Percentiles rank a stretch among this genome's conserved stretches.
Evolutionary conservation across 2,888 invertebrate species (phyloP).

Genomic region (Zelleria hepariella): DNA sequence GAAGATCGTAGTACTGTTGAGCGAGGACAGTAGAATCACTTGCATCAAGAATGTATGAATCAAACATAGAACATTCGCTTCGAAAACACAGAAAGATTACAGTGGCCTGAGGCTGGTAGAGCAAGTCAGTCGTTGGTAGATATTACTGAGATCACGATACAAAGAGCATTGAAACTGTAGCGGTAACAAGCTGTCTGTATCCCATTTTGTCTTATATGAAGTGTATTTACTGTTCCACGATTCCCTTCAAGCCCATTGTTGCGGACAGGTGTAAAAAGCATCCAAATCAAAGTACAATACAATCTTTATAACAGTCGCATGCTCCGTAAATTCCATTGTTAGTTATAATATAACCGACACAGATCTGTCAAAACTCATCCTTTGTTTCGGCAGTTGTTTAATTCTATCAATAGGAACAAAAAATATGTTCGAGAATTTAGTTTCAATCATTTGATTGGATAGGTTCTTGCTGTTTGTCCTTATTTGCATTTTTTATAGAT

Average conservation of each 20-base stretch:
- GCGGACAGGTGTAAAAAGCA: background rate
- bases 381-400: background rate
- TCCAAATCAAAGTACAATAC: background rate
- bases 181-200: no score
- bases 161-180: no score
- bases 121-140: no score
- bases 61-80: background rate
- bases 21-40: background rate
- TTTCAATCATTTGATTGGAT: background rate
- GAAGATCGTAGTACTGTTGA: background rate
- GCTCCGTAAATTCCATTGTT: background rate
- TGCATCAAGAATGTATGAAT: background rate
- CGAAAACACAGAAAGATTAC: background rate
- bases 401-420: background rate
- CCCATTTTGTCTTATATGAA: background rate
- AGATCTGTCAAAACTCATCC: background rate
- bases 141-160: no score
- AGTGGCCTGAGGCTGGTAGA: no score
- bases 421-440: background rate
- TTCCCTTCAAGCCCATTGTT: background rate
- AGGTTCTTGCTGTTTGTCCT: no score
- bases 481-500: no score
- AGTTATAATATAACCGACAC: background rate
- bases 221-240: background rate
- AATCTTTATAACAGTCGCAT: background rate